Percentiles rank a stretch among this genome's conserved stretches.
Conservation (phyloP, 2,888 invertebrate species). For the Liopterus haemorrhoidalis region DNA sequence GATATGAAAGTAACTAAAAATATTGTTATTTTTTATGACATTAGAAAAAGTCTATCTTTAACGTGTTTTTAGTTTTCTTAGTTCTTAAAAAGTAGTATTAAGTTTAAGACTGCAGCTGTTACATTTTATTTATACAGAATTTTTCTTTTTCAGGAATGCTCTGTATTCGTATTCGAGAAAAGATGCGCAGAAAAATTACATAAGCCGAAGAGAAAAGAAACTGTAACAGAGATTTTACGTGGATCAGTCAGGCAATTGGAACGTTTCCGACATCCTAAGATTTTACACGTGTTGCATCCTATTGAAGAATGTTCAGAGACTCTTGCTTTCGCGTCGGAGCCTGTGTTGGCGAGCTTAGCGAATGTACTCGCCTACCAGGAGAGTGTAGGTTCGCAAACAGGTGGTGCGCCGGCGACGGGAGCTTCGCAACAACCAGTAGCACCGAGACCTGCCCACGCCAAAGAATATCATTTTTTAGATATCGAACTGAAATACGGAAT, state of each 20-base stretch:
- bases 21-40: too few species aligned
- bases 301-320: constrained; percentile 82
- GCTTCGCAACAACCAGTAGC: constrained; percentile 45
- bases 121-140: too few species aligned
- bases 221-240: constrained; percentile 81
- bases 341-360: constrained; percentile 80
- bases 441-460: constrained; percentile 59
- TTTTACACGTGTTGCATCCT: constrained; percentile 61
- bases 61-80: too few species aligned
- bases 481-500: constrained; percentile 91
- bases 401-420: constrained; percentile 45
- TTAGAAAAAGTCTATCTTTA: too few species aligned
- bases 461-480: constrained; percentile 83
- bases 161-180: constrained; percentile 91
- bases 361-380: constrained; percentile 80
- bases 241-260: constrained; percentile 74
- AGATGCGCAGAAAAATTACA: constrained; percentile 85
- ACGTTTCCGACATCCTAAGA: constrained; percentile 78
- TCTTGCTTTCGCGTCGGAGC: constrained; percentile 90
- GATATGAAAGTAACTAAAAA: too few species aligned
- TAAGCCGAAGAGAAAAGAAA: constrained; percentile 86
- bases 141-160: constrained; percentile 69
- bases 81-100: too few species aligned
- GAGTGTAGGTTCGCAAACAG: constrained; percentile 40
- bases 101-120: too few species aligned